A percentile compares a stretch with the other conserved stretches of the same genome.
Evolutionary conservation across 2,888 invertebrate genomes (phyloP).

Genomic region (Agriopis aurantiaria): DNA sequence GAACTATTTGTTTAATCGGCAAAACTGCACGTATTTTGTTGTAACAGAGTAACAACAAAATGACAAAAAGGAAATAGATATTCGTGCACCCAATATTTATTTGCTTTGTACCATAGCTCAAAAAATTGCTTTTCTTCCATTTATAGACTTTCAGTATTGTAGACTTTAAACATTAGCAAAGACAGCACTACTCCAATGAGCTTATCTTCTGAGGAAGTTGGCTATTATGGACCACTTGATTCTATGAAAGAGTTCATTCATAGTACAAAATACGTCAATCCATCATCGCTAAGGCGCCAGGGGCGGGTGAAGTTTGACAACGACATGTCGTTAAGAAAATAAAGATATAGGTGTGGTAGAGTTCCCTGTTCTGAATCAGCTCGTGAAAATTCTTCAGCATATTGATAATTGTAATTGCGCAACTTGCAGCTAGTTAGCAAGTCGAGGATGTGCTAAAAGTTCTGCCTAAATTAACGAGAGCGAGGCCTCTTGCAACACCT

Average conservation of each 20-base stretch:
- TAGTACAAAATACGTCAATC: too few relatives aligned
- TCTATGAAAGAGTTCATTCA: too few relatives aligned
- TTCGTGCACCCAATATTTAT: neutral
- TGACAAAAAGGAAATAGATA: conserved; percentile 4
- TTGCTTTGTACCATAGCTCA: neutral
- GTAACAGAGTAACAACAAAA: conserved; percentile 16
- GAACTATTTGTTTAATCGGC: conserved; percentile 24
- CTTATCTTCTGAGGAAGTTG: too few relatives aligned
- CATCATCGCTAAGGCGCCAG: too few relatives aligned
- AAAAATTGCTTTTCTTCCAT: neutral
- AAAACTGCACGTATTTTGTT: conserved; percentile 39
- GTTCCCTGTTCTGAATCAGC: neutral
- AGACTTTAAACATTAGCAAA: too few relatives aligned
- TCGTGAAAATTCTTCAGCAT: conserved; percentile 18
- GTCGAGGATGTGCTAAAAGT: conserved; percentile 72
- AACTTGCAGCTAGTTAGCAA: conserved; percentile 64
- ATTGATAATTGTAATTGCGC: conserved; percentile 60
- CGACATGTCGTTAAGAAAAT: too few relatives aligned
- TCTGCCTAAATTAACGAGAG: conserved; percentile 70
- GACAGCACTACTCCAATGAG: too few relatives aligned
- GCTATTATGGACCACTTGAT: too few relatives aligned
- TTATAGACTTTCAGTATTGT: too few relatives aligned
- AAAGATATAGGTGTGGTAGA: too few relatives aligned
- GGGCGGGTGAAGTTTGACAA: too few relatives aligned
- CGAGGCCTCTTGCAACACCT: conserved; percentile 77